These are phyloP conservation scores for Galeruca laticollis DNA, from an alignment of 2,888 invertebrate genomes.

Conservation along the genomic window DNA sequence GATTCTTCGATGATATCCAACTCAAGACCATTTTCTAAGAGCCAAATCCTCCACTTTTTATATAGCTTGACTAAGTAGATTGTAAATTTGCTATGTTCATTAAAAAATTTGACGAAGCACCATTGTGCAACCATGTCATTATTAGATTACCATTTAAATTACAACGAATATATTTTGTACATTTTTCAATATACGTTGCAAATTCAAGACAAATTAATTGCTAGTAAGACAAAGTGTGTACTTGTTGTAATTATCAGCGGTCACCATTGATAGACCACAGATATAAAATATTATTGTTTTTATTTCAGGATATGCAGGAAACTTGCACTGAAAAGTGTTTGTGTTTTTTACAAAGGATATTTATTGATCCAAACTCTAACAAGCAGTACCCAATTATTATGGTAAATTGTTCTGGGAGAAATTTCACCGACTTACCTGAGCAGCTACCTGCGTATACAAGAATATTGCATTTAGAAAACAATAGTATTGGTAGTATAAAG, in stretches of 20 bases:
- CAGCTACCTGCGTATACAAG: slow-evolving; percentile 76
- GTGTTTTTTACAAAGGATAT: slow-evolving; percentile 76
- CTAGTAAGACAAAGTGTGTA: background rate
- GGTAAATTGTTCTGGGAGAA: slow-evolving; percentile 75
- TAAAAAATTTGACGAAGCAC: no score
- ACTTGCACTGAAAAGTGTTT: slow-evolving; percentile 75
- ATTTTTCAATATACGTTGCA: no score
- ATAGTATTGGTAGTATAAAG: slow-evolving; percentile 73
- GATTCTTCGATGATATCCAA: no score
- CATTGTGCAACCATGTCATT: no score
- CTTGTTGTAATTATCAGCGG: background rate
- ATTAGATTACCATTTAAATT: no score
- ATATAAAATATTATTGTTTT: background rate
- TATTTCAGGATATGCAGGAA: slow-evolving; percentile 54
- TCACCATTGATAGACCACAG: no score
- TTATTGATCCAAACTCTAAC: slow-evolving; percentile 66
- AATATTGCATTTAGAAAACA: slow-evolving; percentile 74
- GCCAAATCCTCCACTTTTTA: no score
- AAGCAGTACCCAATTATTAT: slow-evolving; percentile 72
- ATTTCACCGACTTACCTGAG: slow-evolving; percentile 71
- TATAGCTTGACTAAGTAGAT: no score
- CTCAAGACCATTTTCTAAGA: no score
- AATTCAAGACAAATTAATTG: no score
- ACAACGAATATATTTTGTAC: no score
- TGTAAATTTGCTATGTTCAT: no score